phyloP scores from a whole-genome alignment of 2,888 invertebrate species.

The Alloscopus bannaensis region DNA sequence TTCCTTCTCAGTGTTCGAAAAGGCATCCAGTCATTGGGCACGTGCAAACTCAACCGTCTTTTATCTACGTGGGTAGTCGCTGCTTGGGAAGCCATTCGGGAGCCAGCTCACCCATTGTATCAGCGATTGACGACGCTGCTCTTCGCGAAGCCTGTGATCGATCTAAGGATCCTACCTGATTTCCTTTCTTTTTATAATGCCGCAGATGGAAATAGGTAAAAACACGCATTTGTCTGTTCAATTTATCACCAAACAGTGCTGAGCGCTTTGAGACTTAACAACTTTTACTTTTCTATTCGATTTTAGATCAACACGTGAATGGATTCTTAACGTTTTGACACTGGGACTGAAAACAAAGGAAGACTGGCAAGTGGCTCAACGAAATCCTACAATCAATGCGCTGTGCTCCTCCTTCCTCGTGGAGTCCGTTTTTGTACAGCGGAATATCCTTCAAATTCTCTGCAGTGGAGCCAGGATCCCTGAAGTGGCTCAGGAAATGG shows the following conservation, averaged over 20 bases:
- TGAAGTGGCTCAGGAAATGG: conserved; percentile 68
- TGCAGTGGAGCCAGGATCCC: conserved; percentile 67
- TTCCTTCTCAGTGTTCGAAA: conserved; percentile 67
- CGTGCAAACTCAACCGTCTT: conserved; percentile 63
- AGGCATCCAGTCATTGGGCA: conserved; percentile 63
- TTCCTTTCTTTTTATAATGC: conserved; percentile 71
- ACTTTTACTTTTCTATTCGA: background rate
- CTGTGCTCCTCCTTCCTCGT: conserved; percentile 69
- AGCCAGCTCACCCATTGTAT: conserved; percentile 68
- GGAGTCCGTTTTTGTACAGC: conserved; percentile 63
- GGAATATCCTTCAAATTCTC: conserved; percentile 67
- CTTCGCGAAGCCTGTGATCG: conserved; percentile 69
- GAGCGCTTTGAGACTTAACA: background rate
- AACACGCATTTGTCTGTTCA: conserved; percentile 11
- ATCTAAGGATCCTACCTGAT: conserved; percentile 70
- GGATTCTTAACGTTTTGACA: conserved; percentile 69
- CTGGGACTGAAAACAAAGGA: conserved; percentile 65
- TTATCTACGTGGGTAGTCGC: conserved; percentile 70
- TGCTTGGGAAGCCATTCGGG: conserved; percentile 65
- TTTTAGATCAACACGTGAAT: conserved; percentile 68
- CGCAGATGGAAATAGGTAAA: conserved; percentile 69
- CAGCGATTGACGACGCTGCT: conserved; percentile 66
- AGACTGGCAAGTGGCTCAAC: conserved; percentile 70
- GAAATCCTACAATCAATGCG: conserved; percentile 69
- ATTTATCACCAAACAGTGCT: conserved; percentile 5